Evolutionary conservation across 2,888 invertebrate genomes (phyloP), one percentile per base, ranked within the genome.

Genomic region (Temnothorax unifasciatus): DNA sequence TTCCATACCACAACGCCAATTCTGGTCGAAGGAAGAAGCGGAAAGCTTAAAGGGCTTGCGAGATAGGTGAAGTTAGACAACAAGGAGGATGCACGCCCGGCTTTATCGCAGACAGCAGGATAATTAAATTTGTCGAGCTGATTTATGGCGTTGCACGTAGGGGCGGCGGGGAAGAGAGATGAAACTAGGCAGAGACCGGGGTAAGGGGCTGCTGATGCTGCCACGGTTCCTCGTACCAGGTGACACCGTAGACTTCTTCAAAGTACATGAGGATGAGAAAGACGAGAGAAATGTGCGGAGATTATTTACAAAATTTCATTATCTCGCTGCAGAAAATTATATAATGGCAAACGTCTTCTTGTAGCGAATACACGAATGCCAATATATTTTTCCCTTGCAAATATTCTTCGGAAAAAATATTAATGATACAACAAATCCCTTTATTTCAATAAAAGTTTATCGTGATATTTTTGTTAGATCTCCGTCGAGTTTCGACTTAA

Each of bases 81-180:
- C 91, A 89, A 92, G 90, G 92, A 91, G 92, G 91, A 91, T 92
- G 92, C 88, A 88, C 90, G 84, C 81, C 88, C 69, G 92, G 94
- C 94, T 95, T 95, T 95, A 95, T 95, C 95, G 95, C 94, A 95
- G 95, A 95, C 95, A 95, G 95, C 95, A 95, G 95, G 96, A 95
- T 96, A 96, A 96, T 96, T 96, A 95, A 96, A 96, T 96, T 96
- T 96, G 95, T 96, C 95, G 95, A 93, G 92, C 95, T 95, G 95
- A 96, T 96, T 95, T 96, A 96, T 95, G 94, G 95, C 93, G 89
- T 87, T 91, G 91, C 92, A 93, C 91, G 92, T 90, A 90, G 91
- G 93, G 83, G 77, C 52, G 74, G 81, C 93, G 94, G 92, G 71
- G 79, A 29, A 29, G 41, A 54, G 83, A 61, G 79, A 52, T 57